Base-by-base conservation (phyloP, 2,797 vertebrate species). In the Pelobates cultripes region DNA sequence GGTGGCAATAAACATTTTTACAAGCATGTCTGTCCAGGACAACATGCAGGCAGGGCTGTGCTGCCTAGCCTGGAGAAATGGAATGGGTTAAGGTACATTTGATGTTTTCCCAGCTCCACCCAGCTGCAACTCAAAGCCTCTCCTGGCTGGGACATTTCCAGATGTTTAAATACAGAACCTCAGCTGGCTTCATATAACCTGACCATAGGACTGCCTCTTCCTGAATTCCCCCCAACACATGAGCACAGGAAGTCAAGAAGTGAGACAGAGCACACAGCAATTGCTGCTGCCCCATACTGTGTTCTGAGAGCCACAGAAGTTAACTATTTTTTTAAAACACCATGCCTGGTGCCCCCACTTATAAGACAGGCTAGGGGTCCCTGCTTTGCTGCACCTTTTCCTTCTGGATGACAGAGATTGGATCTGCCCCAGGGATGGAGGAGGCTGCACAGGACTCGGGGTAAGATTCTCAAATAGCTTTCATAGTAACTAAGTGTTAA, bases 181-280 rank as follows among this genome's bases (percentile, higher is more conserved):
- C 68, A 70, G 44, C 44, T 69, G 42, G 64, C 72, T 61, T 55
- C 53, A 61, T 42, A 73, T 51, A 60, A 64, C 89, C 89, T 95
- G 94, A 94, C 94, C 94, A 95, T 90, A 93, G 82, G 91, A 90
- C 94, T 87, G 92, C 94, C 95, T 92, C 94, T 96, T 95, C 94
- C 95, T 95, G 93, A 93, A 87, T 91, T 91, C 92, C 85, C 72
- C 90, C 92, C 82, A 88, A 44, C 80, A 80, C 89, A 86, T 85
- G 87, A 89, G 89, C 87, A 91, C 93, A 95, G 94, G 94, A 95
- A 95, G 94, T 93, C n/a, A 72, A 72, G n/a, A 44, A 17, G 64
- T 47, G 4, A 69, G 10, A 40, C 55, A 70, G n/a, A 7, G 44
- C 45, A 15, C 53, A 6, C 51, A 45, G 17, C 53, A 15, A 40